A percentile compares a stretch with the other conserved stretches of the same genome.
These are phyloP conservation scores for Gorsachius magnificus DNA, from an alignment of 2,797 vertebrate species.

Conservation along the genomic window DNA sequence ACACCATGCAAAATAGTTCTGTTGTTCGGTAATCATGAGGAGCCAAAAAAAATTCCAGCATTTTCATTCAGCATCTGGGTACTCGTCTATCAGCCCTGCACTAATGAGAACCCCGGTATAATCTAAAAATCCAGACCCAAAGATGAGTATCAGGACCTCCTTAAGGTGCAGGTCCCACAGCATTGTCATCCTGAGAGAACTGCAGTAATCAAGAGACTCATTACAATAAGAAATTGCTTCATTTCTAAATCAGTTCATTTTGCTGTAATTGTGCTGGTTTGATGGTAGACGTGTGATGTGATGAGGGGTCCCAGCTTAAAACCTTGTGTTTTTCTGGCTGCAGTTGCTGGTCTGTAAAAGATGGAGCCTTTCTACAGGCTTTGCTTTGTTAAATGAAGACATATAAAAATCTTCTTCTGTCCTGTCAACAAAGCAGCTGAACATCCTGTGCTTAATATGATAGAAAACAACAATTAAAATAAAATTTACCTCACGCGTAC, in stretches of 20 bases:
- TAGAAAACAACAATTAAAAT: slow-evolving; percentile 48
- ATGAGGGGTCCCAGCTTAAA: background rate
- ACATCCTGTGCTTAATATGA: background rate
- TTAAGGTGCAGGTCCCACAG: background rate
- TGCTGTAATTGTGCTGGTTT: background rate
- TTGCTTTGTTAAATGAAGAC: slow-evolving; percentile 8
- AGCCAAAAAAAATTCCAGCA: background rate
- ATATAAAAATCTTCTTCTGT: slow-evolving; percentile 8
- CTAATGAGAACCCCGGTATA: background rate
- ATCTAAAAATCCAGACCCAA: background rate
- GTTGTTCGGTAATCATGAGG: background rate
- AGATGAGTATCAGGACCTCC: rapidly evolving
- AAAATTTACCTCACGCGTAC: background rate
- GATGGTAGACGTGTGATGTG: background rate
- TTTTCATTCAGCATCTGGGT: background rate
- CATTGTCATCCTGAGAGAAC: background rate
- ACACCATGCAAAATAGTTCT: background rate
- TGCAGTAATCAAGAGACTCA: background rate
- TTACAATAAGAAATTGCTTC: background rate
- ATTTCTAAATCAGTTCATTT: background rate
- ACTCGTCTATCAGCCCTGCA: background rate
- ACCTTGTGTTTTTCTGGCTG: background rate
- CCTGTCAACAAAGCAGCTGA: background rate
- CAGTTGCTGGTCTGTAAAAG: background rate
- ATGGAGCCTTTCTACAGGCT: background rate